phyloP scores from a whole-genome alignment of 2,113 vertebrate species.

The Petroica traversi region DNA sequence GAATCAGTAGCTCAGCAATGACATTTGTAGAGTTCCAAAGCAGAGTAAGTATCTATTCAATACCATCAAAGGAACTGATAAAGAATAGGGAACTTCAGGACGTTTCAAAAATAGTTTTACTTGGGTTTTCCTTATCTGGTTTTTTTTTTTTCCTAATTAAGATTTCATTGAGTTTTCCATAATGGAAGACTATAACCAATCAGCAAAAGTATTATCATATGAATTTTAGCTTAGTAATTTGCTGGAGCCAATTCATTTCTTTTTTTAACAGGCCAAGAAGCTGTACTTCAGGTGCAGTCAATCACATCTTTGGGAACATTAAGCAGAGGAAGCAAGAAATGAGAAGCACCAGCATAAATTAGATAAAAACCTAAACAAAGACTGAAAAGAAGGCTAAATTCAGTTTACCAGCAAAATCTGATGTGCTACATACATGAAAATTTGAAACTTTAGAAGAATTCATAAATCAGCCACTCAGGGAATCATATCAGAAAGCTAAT shows the following conservation, averaged over 20 bases:
- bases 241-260: neutral
- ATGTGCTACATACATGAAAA: neutral
- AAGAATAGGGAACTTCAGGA: neutral
- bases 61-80: slow-evolving; percentile 16
- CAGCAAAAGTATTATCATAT: slow-evolving; percentile 23
- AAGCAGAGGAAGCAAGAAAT: slow-evolving; percentile 8
- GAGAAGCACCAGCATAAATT: slow-evolving; percentile 8
- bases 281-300: slow-evolving; percentile 40
- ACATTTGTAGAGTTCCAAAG: neutral
- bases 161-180: slow-evolving; percentile 33
- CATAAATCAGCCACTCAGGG: neutral
- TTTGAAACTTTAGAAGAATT: slow-evolving; percentile 22
- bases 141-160: slow-evolving; percentile 5
- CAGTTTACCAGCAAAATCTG: neutral
- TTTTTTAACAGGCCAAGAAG: neutral
- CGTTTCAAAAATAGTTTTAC: neutral
- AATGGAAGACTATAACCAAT: slow-evolving; percentile 17
- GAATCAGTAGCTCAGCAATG: neutral
- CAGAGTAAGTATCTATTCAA: slow-evolving; percentile 4
- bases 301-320: neutral
- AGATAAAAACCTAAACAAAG: slow-evolving; percentile 18
- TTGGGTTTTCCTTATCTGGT: slow-evolving; percentile 15
- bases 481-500: slow-evolving; percentile 5
- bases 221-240: slow-evolving; percentile 34
- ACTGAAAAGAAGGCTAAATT: neutral